Evolutionary conservation across 2,888 invertebrate genomes (phyloP), one percentile per base, ranked within the genome.

Genomic region (Nephrotoma guestfalica): DNA sequence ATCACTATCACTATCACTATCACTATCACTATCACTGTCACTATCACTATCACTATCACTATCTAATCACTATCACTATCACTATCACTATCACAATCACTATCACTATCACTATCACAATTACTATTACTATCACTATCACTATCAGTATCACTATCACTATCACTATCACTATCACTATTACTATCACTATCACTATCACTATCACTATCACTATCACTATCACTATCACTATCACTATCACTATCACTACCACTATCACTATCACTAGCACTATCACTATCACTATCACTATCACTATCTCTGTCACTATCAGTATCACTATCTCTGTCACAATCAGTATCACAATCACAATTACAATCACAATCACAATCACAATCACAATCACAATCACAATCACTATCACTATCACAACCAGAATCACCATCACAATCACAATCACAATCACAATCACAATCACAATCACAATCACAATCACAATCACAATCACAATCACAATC

Each of bases 371-470:
- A 3, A 86, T 86, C 86, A 86, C 86, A 3, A 86, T 86, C 86
- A 86, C 86, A 3, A 86, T 86, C 86, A 86, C 86, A 3, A 86
- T 86, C 86, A 86, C 86, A 3, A 86, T 86, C 86, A 86, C 86
- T 86, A 86, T 86, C 86, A 86, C 86, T 86, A 86, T 86, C 86
- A 86, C 86, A 3, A 86, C 4, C 86, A 86, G 3, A 3, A 86
- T 86, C 86, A 86, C 86, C 4, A 86, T 86, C 86, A 86, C 86
- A 3, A 86, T 86, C 86, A 86, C 86, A 3, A 86, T 86, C 86
- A 86, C 86, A 3, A 86, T 86, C 86, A 86, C 86, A 3, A 86
- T 86, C 86, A 86, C 86, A 3, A 86, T 86, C 86, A 86, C 86
- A 3, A 86, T 86, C 86, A 86, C 86, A 3, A 86, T 86, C 86